phyloP scores from a whole-genome alignment of 2,113 vertebrate species.

The Xiphorhynchus elegans region DNA sequence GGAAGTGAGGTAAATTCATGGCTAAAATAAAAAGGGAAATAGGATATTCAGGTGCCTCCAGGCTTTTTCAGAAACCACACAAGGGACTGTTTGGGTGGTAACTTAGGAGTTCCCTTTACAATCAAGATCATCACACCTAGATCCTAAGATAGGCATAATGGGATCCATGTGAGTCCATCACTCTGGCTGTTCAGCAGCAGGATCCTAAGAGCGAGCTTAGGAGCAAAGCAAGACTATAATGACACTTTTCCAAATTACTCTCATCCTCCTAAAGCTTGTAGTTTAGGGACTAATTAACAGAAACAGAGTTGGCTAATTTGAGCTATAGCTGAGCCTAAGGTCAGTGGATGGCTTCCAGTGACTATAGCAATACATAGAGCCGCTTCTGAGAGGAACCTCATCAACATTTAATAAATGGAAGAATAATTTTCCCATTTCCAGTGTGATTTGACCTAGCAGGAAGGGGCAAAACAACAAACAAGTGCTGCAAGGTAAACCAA shows the following conservation, averaged over 20 bases:
- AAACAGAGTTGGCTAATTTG: neutral
- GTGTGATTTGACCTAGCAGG: neutral
- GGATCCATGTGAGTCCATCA: accelerated
- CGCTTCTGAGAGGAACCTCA: neutral
- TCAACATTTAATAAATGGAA: neutral
- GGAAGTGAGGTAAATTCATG: neutral
- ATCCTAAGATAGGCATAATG: neutral
- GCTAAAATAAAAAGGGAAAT: neutral
- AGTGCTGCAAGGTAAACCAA: neutral
- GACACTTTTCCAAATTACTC: neutral
- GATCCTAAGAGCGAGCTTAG: neutral
- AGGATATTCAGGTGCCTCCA: neutral
- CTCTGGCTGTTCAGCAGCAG: neutral
- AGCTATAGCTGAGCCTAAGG: neutral
- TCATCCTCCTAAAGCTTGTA: neutral
- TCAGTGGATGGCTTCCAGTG: neutral
- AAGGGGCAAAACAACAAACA: neutral
- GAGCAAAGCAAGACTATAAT: neutral
- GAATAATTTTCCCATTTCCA: neutral
- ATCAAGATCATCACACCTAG: neutral
- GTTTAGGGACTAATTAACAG: neutral
- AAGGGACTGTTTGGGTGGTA: neutral
- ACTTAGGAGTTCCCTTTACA: neutral
- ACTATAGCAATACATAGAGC: neutral
- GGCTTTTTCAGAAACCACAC: neutral